Conservation (phyloP, 2,797 vertebrate species). For the Nyctibius grandis region DNA sequence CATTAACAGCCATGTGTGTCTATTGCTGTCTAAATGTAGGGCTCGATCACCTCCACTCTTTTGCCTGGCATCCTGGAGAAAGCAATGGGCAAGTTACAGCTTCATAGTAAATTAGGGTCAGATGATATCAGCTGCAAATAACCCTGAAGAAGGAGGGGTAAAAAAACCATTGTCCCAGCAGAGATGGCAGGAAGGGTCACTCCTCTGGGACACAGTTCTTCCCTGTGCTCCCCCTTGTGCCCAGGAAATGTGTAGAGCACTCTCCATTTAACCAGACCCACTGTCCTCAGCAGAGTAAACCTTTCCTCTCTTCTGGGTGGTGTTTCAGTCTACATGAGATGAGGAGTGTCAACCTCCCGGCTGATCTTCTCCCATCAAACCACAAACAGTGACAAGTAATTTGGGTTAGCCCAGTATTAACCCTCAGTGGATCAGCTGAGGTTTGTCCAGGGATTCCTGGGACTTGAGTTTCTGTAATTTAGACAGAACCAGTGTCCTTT, state of each 20-base stretch:
- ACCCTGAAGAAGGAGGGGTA: neutral
- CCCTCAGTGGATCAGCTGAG: neutral
- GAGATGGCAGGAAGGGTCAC: neutral
- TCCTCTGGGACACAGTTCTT: neutral
- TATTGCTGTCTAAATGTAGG: neutral
- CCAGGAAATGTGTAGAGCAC: neutral
- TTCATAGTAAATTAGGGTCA: neutral
- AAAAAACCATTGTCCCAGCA: neutral
- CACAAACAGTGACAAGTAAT: neutral
- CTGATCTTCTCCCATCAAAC: neutral
- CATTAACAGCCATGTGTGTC: neutral
- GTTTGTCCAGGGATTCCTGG: neutral
- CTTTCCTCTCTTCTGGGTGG: neutral
- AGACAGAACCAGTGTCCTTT: neutral
- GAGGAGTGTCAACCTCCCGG: neutral
- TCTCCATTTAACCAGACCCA: neutral
- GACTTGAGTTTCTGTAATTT: neutral
- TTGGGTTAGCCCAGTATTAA: neutral
- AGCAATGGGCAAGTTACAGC: neutral
- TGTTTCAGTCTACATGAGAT: neutral
- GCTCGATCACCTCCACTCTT: neutral
- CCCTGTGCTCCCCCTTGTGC: fast-evolving
- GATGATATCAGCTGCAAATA: neutral
- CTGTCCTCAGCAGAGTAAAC: neutral
- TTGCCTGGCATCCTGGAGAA: neutral